Evolutionary conservation across 2,113 vertebrate genomes (phyloP).

Genomic region (Piaya cayana): DNA sequence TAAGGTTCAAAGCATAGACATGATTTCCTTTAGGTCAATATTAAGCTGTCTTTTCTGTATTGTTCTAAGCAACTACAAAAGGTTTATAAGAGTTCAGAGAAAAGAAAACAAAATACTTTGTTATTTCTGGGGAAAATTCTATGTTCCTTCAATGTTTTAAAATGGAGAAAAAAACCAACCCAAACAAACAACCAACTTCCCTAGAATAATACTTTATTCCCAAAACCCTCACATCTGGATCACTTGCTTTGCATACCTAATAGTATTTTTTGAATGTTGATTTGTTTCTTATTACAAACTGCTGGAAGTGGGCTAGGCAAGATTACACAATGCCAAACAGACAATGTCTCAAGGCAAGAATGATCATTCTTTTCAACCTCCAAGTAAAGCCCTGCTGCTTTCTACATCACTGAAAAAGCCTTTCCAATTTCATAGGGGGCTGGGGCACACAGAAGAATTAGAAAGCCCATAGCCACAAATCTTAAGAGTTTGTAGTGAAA

Average conservation of each 20-base stretch:
- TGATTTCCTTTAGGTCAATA: neutral
- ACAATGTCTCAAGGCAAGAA: neutral
- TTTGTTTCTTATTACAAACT: neutral
- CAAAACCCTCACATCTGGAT: neutral
- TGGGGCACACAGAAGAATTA: neutral
- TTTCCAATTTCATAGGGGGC: neutral
- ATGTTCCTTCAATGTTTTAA: neutral
- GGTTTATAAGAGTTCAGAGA: neutral
- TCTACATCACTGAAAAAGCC: neutral
- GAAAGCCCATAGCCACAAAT: neutral
- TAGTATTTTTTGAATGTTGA: neutral
- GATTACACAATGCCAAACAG: neutral
- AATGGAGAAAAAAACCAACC: no score
- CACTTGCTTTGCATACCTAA: neutral
- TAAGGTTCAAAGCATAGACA: neutral
- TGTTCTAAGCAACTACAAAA: neutral
- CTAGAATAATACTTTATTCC: neutral
- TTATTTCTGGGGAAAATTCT: neutral
- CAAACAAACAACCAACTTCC: no score
- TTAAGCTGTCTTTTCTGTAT: neutral
- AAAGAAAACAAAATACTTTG: neutral
- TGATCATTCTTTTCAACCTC: neutral
- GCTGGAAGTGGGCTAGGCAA: neutral
- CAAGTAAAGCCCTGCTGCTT: neutral
- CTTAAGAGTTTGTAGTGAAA: neutral